These are phyloP conservation scores for Papilio polytes DNA, from an alignment of 1,140 invertebrate genomes.

Conservation along the genomic window DNA sequence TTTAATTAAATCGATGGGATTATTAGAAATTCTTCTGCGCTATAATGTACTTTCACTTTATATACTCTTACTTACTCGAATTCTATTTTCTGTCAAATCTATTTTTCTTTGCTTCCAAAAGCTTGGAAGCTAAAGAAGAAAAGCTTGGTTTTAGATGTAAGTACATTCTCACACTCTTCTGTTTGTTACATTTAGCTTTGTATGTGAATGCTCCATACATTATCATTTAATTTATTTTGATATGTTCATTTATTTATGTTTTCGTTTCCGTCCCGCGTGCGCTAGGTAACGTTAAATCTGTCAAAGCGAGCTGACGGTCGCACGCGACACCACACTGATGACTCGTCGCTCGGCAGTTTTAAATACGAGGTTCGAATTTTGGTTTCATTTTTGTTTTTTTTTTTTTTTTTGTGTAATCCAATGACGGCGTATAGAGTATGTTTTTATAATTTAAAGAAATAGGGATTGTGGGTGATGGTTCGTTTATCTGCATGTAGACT, in stretches of 20 bases:
- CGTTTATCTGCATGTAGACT: not conserved
- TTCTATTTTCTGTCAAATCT: not conserved
- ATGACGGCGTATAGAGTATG: not conserved
- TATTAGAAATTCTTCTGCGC: not conserved
- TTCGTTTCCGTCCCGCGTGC: conserved; percentile 3
- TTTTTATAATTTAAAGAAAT: not conserved
- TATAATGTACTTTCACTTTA: not conserved
- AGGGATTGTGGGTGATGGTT: not conserved
- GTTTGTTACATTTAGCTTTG: not conserved
- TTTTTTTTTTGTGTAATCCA: not conserved
- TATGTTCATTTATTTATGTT: conserved; percentile 49
- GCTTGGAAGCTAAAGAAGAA: no score
- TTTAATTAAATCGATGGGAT: not conserved
- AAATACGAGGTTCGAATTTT: conserved; percentile 86
- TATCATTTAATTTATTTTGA: conserved; percentile 50
- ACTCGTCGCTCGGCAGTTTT: conserved; percentile 88
- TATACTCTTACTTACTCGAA: not conserved
- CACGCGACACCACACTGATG: conserved; percentile 87
- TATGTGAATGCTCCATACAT: conserved; percentile 11
- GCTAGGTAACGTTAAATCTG: conserved; percentile 78
- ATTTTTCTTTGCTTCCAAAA: not conserved
- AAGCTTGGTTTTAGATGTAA: not conserved
- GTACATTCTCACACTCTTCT: not conserved
- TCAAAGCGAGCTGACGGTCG: conserved; percentile 81
- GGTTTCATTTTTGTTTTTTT: conserved; percentile 46